Conservation (phyloP, 2,113 vertebrate genomes). For the Agapornis roseicollis region DNA sequence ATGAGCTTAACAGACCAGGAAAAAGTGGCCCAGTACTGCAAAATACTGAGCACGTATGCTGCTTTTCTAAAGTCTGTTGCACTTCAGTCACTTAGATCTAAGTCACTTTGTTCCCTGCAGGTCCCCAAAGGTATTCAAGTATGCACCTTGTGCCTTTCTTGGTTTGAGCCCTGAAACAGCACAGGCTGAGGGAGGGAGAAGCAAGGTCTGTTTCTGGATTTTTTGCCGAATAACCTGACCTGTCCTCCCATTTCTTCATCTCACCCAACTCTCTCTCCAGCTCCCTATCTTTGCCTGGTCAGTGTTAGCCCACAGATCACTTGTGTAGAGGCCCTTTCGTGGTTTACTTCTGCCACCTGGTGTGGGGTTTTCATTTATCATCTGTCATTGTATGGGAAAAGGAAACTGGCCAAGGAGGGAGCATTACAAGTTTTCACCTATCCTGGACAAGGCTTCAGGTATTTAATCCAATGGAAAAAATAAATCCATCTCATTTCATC, state of each 20-base stretch:
- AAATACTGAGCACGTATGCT: neutral
- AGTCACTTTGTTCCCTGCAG: neutral
- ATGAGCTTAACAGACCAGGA: neutral
- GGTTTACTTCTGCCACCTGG: neutral
- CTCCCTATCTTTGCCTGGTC: neutral
- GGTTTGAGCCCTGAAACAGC: neutral
- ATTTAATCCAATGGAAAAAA: neutral
- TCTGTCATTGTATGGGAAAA: neutral
- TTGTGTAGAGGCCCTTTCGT: neutral
- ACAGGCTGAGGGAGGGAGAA: neutral
- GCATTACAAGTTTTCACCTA: neutral
- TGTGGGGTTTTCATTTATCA: neutral
- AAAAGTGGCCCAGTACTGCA: neutral
- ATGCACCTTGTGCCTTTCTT: neutral
- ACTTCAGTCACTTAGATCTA: neutral
- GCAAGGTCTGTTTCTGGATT: neutral
- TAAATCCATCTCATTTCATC: neutral
- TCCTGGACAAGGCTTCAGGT: neutral
- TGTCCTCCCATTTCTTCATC: neutral
- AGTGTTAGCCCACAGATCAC: neutral
- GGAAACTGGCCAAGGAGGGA: neutral
- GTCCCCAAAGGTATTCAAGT: neutral
- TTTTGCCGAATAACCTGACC: neutral
- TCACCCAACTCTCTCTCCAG: accelerated
- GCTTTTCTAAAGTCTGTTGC: neutral